These are phyloP conservation scores for Lamprotornis superbus DNA, from an alignment of 2,113 vertebrate species.

Conservation along the genomic window DNA sequence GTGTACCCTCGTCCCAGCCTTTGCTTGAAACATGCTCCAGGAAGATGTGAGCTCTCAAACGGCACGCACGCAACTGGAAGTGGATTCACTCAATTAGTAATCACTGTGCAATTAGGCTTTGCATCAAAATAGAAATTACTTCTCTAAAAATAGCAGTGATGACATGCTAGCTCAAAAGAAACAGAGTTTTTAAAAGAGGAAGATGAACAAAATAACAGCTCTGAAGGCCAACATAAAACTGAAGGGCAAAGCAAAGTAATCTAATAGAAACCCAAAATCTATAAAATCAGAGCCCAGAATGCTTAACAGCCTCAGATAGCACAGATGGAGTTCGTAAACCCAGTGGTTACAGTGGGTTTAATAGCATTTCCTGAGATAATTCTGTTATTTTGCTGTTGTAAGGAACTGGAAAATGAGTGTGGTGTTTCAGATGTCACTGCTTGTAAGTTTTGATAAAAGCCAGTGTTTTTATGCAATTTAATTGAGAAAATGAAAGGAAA, in stretches of 20 bases:
- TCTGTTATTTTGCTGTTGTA: not conserved
- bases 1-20: not conserved
- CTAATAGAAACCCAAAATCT: not conserved
- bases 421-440: not conserved
- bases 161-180: not conserved
- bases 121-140: slow-evolving; percentile 45
- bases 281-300: not conserved
- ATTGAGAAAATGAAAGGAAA: not conserved
- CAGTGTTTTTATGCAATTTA: not conserved
- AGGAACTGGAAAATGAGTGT: not conserved
- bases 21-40: not conserved
- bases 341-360: not conserved
- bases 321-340: not conserved
- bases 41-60: not conserved
- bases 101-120: slow-evolving; percentile 11
- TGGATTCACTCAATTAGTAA: slow-evolving; percentile 7
- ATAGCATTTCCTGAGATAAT: slow-evolving; percentile 22
- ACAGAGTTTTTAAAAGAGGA: not conserved
- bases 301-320: not conserved
- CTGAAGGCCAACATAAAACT: not conserved
- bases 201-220: not conserved
- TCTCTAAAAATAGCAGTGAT: slow-evolving; percentile 2
- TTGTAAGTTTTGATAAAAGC: not conserved
- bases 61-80: not conserved
- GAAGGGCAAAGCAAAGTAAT: slow-evolving; percentile 2